These are phyloP conservation scores for Rhinogobius similis DNA, from an alignment of 2,113 vertebrate species.

Conservation along the genomic window DNA sequence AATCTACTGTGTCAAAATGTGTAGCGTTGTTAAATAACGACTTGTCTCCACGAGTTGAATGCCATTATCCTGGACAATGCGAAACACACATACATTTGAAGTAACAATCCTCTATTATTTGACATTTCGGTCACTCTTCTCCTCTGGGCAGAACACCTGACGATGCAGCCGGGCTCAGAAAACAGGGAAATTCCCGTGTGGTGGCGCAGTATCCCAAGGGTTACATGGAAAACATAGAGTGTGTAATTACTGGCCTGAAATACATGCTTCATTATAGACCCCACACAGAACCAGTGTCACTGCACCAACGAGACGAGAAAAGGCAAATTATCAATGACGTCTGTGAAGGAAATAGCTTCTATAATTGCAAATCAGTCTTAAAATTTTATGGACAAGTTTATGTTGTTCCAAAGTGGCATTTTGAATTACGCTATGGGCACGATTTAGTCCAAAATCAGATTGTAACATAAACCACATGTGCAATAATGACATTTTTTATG, in stretches of 20 bases:
- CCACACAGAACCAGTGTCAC: constrained; percentile 43
- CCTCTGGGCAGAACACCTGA: constrained; percentile 59
- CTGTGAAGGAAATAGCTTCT: constrained; percentile 25
- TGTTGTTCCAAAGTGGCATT: constrained; percentile 10
- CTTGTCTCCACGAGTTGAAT: too few species aligned
- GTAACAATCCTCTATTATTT: not conserved
- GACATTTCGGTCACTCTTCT: not conserved
- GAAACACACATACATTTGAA: not conserved
- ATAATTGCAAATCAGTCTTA: constrained; percentile 17
- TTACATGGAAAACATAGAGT: constrained; percentile 26
- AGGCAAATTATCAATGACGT: constrained; percentile 40
- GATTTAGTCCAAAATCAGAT: not conserved
- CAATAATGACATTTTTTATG: constrained; percentile 12
- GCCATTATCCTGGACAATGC: too few species aligned
- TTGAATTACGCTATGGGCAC: not conserved
- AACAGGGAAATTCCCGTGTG: constrained; percentile 65
- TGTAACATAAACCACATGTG: constrained; percentile 15
- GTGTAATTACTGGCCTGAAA: constrained; percentile 62
- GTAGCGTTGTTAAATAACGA: too few species aligned
- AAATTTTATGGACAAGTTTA: constrained; percentile 19
- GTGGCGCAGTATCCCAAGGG: constrained; percentile 44
- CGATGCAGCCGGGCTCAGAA: constrained; percentile 27
- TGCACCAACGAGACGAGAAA: constrained; percentile 17
- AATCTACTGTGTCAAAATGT: too few species aligned
- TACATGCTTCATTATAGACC: constrained; percentile 30